These are phyloP conservation scores for Chiloscyllium punctatum DNA, from an alignment of 2,797 vertebrate species.

Conservation along the genomic window DNA sequence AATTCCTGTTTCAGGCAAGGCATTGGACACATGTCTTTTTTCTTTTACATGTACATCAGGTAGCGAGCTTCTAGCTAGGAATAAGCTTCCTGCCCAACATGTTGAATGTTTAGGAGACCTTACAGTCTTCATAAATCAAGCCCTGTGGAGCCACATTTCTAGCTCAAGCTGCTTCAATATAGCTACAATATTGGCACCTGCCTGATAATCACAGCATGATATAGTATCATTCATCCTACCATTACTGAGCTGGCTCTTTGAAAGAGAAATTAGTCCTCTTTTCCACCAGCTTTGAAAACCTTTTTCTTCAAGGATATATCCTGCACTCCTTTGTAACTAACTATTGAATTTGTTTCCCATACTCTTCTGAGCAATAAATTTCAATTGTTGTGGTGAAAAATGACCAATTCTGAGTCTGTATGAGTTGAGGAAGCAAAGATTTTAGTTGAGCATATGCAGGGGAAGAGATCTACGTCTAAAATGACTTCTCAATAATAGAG, in stretches of 20 bases:
- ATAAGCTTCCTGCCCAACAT: background rate
- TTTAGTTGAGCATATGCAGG: too few relatives aligned
- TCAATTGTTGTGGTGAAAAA: background rate
- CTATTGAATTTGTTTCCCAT: background rate
- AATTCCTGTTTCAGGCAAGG: background rate
- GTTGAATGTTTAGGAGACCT: background rate
- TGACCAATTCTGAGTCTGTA: too few relatives aligned
- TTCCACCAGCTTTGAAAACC: background rate
- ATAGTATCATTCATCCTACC: background rate
- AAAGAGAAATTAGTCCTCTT: background rate
- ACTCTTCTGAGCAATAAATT: background rate
- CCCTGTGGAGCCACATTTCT: background rate
- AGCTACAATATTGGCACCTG: background rate
- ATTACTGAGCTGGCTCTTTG: background rate
- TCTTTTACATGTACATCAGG: background rate
- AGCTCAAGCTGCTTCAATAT: background rate
- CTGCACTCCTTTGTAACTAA: background rate
- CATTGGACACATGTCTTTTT: background rate
- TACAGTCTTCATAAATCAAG: background rate
- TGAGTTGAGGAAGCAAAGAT: too few relatives aligned
- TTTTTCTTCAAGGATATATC: background rate
- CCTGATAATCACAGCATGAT: background rate
- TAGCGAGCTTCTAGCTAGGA: background rate
- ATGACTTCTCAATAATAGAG: too few relatives aligned
- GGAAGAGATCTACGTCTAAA: too few relatives aligned